phyloP scores from a whole-genome alignment of 2,113 vertebrate genomes.

The Myrmophylax atrothorax region DNA sequence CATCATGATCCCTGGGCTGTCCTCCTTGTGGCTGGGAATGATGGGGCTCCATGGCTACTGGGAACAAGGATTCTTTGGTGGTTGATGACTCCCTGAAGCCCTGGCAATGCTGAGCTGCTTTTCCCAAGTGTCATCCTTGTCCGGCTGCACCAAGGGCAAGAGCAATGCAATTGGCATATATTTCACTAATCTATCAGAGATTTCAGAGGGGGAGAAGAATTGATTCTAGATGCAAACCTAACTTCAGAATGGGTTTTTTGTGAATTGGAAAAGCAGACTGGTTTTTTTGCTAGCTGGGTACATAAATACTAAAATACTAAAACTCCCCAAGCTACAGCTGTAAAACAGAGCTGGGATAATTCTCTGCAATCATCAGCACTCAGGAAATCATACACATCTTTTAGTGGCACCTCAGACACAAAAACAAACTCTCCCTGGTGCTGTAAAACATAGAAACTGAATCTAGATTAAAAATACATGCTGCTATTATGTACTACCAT shows the following conservation, averaged over 20 bases:
- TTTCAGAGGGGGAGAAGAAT: neutral
- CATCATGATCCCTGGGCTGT: neutral
- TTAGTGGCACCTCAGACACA: constrained; percentile 65
- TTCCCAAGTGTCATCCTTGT: neutral
- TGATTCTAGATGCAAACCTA: neutral
- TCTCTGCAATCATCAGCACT: constrained; percentile 7
- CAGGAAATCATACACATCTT: constrained; percentile 47
- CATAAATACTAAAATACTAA: constrained; percentile 5
- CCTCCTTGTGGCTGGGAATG: neutral
- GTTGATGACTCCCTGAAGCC: neutral
- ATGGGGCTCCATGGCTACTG: rapidly evolving
- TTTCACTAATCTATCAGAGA: neutral
- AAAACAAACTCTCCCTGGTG: constrained; percentile 20
- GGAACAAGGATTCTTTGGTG: neutral
- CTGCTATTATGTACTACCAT: neutral
- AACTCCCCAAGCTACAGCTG: constrained; percentile 30
- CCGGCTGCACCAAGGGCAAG: neutral
- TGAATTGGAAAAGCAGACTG: neutral
- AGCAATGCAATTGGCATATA: neutral
- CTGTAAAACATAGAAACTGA: constrained; percentile 14
- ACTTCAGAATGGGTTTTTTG: neutral
- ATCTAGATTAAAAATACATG: constrained; percentile 51
- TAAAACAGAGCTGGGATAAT: constrained; percentile 36
- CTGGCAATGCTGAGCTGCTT: neutral
- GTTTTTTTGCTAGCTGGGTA: neutral